Evolutionary conservation across 53 echinoderm and acorn worm species (phyloP).

Genomic region (Glandiceps talaboti): DNA sequence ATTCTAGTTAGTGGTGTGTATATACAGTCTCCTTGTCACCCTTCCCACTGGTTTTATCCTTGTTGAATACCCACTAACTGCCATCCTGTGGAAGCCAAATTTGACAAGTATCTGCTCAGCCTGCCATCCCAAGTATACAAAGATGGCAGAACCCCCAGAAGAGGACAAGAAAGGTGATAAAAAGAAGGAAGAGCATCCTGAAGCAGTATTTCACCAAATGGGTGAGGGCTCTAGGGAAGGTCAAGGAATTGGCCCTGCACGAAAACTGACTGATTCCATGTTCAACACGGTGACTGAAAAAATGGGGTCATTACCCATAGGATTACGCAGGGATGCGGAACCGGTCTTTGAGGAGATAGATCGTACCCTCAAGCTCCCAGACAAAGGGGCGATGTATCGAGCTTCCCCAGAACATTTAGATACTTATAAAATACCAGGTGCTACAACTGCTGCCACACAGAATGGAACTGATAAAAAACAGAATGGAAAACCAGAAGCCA

Average conservation of each 20-base stretch:
- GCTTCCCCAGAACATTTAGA: not conserved
- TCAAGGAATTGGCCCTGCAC: not conserved
- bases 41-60: not conserved
- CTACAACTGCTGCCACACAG: not conserved
- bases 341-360: not conserved
- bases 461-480: not conserved
- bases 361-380: not conserved
- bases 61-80: not conserved
- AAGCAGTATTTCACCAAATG: not conserved
- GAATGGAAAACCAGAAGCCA: no score
- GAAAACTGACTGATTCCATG: not conserved
- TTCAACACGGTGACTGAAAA: not conserved
- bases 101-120: not conserved
- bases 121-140: not conserved
- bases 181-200: not conserved
- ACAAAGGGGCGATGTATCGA: not conserved
- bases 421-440: not conserved
- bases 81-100: not conserved
- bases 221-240: not conserved
- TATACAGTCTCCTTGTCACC: not conserved
- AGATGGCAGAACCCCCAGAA: not conserved
- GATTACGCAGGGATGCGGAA: not conserved
- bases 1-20: not conserved
- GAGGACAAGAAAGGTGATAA: not conserved
- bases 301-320: not conserved